These are phyloP conservation scores for Boloria selene DNA, from an alignment of 2,888 invertebrate species.

Conservation along the genomic window DNA sequence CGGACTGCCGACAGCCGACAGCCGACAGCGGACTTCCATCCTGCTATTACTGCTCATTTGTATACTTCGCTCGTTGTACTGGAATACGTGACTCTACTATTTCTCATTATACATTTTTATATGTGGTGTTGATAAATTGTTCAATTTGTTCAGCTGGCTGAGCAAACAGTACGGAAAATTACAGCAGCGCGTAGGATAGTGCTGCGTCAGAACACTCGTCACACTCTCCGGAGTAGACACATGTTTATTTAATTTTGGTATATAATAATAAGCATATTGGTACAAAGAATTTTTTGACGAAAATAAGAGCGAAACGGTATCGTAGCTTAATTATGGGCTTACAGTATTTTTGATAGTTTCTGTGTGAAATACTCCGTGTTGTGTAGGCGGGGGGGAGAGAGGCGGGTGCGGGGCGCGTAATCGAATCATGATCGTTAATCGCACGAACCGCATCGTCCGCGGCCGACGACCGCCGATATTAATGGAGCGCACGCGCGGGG, in stretches of 20 bases:
- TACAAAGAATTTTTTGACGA: background rate
- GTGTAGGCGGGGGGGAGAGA: constrained; percentile 13
- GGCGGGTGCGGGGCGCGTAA: constrained; percentile 44
- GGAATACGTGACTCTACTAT: background rate
- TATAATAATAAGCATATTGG: background rate
- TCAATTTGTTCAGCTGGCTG: constrained; percentile 4
- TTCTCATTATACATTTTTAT: background rate
- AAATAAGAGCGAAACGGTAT: no score
- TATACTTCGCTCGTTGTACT: constrained; percentile 7
- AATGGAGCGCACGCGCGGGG: constrained; percentile 49
- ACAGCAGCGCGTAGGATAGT: background rate
- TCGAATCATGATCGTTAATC: constrained; percentile 63
- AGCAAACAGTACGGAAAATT: background rate
- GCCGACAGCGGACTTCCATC: constrained; percentile 22
- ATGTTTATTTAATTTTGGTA: no score
- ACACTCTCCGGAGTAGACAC: no score
- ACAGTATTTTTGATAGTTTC: background rate
- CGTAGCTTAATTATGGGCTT: background rate
- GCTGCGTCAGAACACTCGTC: background rate
- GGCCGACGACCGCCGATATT: constrained; percentile 45
- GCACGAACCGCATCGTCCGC: constrained; percentile 48
- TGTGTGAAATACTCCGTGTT: background rate
- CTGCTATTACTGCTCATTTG: constrained; percentile 10
- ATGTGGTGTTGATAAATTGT: background rate
- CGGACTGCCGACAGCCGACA: constrained; percentile 32